These are phyloP conservation scores for Eristalis pertinax DNA, from an alignment of 2,888 invertebrate species.

Conservation along the genomic window DNA sequence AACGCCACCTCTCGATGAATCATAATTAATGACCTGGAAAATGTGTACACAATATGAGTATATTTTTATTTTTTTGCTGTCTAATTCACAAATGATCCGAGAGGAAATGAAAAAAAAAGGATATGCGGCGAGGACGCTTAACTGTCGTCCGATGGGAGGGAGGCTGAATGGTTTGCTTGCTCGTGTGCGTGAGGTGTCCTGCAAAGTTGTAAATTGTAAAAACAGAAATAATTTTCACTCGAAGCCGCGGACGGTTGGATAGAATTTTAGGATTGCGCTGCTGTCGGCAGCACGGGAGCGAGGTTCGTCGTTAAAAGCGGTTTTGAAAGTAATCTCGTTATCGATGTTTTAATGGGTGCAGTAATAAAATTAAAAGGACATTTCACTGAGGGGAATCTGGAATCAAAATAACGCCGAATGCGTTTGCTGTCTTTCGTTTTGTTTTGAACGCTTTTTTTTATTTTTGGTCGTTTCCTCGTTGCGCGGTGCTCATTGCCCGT, in stretches of 20 bases:
- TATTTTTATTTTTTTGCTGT: conserved; percentile 24
- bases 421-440: background rate
- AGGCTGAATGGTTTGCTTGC: background rate
- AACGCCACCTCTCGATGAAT: conserved; percentile 89
- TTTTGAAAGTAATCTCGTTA: conserved; percentile 64
- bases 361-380: conserved; percentile 67
- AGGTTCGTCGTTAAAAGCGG: conserved; percentile 30
- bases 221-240: conserved; percentile 6
- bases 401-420: conserved; percentile 37
- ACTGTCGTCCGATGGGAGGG: conserved; percentile 23
- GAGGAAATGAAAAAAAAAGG: conserved; percentile 43
- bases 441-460: no score
- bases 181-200: conserved; percentile 51
- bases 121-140: conserved; percentile 44
- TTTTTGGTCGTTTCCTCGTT: background rate
- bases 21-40: conserved; percentile 89
- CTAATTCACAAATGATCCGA: conserved; percentile 45
- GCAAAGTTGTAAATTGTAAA: conserved; percentile 51
- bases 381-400: conserved; percentile 5
- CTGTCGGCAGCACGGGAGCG: background rate
- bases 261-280: background rate
- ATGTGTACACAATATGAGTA: conserved; percentile 31
- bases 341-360: conserved; percentile 65
- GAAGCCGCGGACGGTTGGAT: conserved; percentile 2
- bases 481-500: background rate